Base-by-base conservation (phyloP, 2,113 vertebrate genomes). In the Tricholaema leucomelas region DNA sequence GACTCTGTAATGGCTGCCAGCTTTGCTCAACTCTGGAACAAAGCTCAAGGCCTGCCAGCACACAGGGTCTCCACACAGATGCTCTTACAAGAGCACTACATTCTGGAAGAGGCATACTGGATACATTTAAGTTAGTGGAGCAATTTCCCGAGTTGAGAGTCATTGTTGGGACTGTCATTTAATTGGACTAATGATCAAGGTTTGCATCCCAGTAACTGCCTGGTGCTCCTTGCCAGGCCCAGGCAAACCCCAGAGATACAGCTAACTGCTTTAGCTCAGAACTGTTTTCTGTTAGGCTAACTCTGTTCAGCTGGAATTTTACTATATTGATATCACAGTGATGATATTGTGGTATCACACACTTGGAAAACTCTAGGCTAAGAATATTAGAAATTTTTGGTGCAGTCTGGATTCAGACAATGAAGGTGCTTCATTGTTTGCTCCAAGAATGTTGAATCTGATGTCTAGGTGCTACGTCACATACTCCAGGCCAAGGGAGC, bases 401-500 rank as follows among this genome's bases (percentile, higher is more conserved):
- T 75, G 48, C 20, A 40, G 4, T 71, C 81, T 75, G 60, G 46
- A 30, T 25, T 67, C 46, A 42, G 24, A 16, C 6, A 75, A 36
- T 64, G 35, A 86, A 88, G n/a, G 21, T 2, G 0, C 66, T 91
- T 50, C 40, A 64, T 77, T 28, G 46, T 42, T 81, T 88, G 59
- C 48, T 38, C 12, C 81, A 58, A 71, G 15, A 36, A 65, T 40
- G 31, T 36, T 74, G 52, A 42, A 55, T 73, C 40, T 70, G 50
- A 9, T 85, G 56, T 71, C 35, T 64, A n/a, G 31, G 14, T 91
- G 74, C 75, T 69, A 2, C 10, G 1, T 76, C 35, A 33, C 0
- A 0, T 52, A 31, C 40, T 63, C 7, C 20, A 21, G 17, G 8
- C 35, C 1, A 1, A 72, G 60, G 28, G 11, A 59, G 3, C 12